A percentile compares a stretch with the other conserved stretches of the same genome.
These are phyloP conservation scores for Pseudorhiza aurosa DNA, from an alignment of 30 jellyfish, hydroid and myxozoan species.

Conservation along the genomic window DNA sequence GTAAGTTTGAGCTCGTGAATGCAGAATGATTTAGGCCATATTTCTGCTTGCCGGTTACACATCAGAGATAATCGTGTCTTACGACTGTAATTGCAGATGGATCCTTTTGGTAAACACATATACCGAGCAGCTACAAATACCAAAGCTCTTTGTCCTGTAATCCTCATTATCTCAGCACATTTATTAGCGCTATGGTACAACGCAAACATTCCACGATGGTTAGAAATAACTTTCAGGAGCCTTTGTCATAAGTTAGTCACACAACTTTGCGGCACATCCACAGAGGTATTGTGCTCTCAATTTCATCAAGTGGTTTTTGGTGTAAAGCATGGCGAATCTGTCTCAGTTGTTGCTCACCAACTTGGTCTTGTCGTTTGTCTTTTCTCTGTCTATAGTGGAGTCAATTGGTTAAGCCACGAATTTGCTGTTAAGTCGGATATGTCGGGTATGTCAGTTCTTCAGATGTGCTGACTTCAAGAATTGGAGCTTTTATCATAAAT, in stretches of 20 bases:
- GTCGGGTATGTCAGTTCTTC: no score
- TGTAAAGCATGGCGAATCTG: background rate
- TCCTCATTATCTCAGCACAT: background rate
- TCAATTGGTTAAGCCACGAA: background rate
- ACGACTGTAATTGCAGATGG: no score
- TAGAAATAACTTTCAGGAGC: background rate
- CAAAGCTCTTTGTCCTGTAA: background rate
- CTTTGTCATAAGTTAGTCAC: slow-evolving; percentile 24
- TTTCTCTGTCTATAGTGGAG: background rate
- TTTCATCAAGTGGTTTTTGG: slow-evolving; percentile 47
- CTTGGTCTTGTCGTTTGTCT: no score
- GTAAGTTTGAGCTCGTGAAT: no score
- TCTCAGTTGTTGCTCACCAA: no score
- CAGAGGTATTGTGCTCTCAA: slow-evolving; percentile 14
- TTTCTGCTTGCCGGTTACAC: no score
- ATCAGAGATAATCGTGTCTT: no score
- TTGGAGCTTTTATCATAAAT: no score
- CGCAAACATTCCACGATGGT: background rate
- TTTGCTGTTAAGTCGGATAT: no score
- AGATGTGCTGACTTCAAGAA: no score
- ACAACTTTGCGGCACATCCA: slow-evolving; percentile 39
- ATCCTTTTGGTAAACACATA: no score
- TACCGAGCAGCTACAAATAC: background rate
- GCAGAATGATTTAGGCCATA: no score
- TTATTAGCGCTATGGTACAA: background rate